Evolutionary conservation across 2,797 vertebrate genomes (phyloP).

Genomic region (Epinephelus malabaricus): DNA sequence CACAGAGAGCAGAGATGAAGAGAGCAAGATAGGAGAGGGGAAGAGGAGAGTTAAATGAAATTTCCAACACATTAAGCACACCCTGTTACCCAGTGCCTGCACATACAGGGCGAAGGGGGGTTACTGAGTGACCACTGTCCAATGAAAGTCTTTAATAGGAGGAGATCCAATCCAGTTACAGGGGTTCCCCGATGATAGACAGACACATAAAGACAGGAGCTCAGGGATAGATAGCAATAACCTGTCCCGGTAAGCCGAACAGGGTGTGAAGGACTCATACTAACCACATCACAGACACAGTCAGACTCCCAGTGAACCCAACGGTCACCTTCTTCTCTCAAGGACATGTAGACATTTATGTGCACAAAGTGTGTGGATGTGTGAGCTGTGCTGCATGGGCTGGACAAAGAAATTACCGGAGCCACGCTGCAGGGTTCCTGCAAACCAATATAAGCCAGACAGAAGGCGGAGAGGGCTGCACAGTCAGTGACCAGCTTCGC

Average conservation of each 20-base stretch:
- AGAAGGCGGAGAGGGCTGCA: slow-evolving; percentile 24
- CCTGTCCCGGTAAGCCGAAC: slow-evolving; percentile 26
- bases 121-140: slow-evolving; percentile 51
- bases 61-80: slow-evolving; percentile 82
- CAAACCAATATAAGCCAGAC: slow-evolving; percentile 42
- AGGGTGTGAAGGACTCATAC: slow-evolving; percentile 39
- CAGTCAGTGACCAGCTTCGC: slow-evolving; percentile 10
- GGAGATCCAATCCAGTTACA: slow-evolving; percentile 51
- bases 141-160: slow-evolving; percentile 49
- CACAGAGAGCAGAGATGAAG: slow-evolving; percentile 59
- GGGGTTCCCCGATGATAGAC: slow-evolving; percentile 45
- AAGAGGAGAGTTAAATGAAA: slow-evolving; percentile 75
- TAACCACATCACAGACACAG: slow-evolving; percentile 27
- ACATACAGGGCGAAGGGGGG: slow-evolving; percentile 34
- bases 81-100: slow-evolving; percentile 63
- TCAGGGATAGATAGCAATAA: slow-evolving; percentile 40
- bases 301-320: slow-evolving; percentile 23
- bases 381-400: slow-evolving; percentile 32
- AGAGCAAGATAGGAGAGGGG: slow-evolving; percentile 50
- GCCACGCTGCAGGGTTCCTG: slow-evolving; percentile 20
- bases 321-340: slow-evolving; percentile 23
- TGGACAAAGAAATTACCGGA: slow-evolving; percentile 41
- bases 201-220: slow-evolving; percentile 32
- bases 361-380: slow-evolving; percentile 14
- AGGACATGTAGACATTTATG: slow-evolving; percentile 43